Evolutionary conservation across 2,888 invertebrate genomes (phyloP).

Genomic region (Trypoxylon attenuatum): DNA sequence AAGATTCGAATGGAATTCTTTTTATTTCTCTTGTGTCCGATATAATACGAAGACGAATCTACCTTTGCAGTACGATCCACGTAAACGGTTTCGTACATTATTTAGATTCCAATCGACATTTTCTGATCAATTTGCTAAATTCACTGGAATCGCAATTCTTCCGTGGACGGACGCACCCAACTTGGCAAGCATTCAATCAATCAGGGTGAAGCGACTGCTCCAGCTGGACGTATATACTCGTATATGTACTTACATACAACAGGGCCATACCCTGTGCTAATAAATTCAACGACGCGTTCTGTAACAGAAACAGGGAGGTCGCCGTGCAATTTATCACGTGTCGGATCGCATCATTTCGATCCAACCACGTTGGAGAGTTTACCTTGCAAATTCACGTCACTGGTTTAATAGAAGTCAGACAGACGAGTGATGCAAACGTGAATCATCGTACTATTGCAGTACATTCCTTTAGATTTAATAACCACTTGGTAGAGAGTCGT

Average conservation of each 20-base stretch:
- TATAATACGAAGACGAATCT: too few species aligned
- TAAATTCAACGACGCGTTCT: constrained; percentile 29
- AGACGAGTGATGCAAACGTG: not conserved
- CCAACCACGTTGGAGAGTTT: constrained; percentile 9
- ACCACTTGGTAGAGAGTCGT: too few species aligned
- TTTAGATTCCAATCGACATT: too few species aligned
- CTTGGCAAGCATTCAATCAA: constrained; percentile 35
- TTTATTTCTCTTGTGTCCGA: too few species aligned
- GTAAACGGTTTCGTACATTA: too few species aligned
- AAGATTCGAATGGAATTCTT: too few species aligned
- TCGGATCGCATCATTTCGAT: constrained; percentile 39
- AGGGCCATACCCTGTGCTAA: constrained; percentile 38
- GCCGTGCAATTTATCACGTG: constrained; percentile 34
- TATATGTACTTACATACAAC: too few species aligned
- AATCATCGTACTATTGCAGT: not conserved
- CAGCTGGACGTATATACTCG: constrained; percentile 12
- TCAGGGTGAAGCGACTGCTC: constrained; percentile 29
- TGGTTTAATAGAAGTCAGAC: too few species aligned
- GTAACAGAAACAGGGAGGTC: constrained; percentile 25
- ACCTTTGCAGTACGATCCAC: too few species aligned
- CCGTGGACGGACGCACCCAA: constrained; percentile 9
- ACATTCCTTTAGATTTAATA: not conserved
- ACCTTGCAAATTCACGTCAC: constrained; percentile 15
- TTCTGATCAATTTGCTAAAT: constrained; percentile 20
- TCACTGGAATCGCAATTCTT: constrained; percentile 20